These are phyloP conservation scores for Callipepla californica DNA, from an alignment of 2,113 vertebrate species.

Conservation along the genomic window DNA sequence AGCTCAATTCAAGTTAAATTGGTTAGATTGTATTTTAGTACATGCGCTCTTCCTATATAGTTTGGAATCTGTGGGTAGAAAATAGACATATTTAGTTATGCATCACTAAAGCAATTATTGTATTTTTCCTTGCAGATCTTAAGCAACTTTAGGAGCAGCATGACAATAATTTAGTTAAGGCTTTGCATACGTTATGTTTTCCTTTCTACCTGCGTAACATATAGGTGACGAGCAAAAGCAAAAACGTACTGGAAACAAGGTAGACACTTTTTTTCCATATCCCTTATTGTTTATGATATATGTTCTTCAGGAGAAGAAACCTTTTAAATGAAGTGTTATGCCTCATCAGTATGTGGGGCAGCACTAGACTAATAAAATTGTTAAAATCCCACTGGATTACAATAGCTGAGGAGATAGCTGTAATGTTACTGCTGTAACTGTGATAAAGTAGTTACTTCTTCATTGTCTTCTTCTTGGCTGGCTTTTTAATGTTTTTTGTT, in stretches of 20 bases:
- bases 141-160: background rate
- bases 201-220: background rate
- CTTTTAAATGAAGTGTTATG: background rate
- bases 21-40: background rate
- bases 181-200: background rate
- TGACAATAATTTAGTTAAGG: background rate
- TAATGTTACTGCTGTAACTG: slow-evolving; percentile 4
- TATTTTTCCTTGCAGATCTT: background rate
- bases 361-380: background rate
- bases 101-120: background rate
- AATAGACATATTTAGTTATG: background rate
- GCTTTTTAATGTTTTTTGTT: background rate
- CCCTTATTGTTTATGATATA: background rate
- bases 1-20: background rate
- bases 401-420: slow-evolving; percentile 20
- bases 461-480: background rate
- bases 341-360: background rate
- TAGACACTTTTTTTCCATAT: background rate
- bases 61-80: background rate
- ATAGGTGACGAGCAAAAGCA: background rate
- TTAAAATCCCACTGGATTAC: slow-evolving; percentile 36
- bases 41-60: background rate
- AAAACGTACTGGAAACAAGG: background rate
- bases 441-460: slow-evolving; percentile 30
- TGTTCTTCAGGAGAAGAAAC: background rate